Evolutionary conservation across 2,113 vertebrate genomes (phyloP).

Genomic region (Brienomyrus brachyistius): DNA sequence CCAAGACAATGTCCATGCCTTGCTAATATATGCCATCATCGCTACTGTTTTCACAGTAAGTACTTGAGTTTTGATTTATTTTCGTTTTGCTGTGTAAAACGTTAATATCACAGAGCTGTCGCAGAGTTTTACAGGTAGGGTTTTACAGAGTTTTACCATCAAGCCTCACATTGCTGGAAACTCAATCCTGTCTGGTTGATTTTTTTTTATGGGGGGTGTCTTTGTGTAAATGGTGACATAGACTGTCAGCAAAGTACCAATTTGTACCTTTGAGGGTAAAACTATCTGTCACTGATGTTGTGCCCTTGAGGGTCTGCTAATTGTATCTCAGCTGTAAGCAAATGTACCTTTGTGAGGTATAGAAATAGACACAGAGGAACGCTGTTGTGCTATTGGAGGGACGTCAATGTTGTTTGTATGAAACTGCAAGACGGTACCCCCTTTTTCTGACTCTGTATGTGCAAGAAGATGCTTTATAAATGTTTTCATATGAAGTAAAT

Average conservation of each 20-base stretch:
- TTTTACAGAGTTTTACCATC: background rate
- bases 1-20: conserved; percentile 79
- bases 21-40: conserved; percentile 82
- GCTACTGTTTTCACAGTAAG: conserved; percentile 88
- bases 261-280: background rate
- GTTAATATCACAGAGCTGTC: background rate
- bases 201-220: no score
- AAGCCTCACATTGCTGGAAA: background rate
- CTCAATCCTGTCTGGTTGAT: background rate
- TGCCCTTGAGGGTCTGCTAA: background rate
- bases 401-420: background rate
- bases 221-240: no score
- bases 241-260: background rate
- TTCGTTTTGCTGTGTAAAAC: background rate
- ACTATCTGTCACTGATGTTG: background rate
- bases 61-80: background rate
- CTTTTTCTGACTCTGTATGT: background rate
- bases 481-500: background rate
- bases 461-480: background rate
- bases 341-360: background rate
- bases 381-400: background rate
- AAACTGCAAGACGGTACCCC: background rate
- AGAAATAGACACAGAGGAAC: background rate
- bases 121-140: background rate
- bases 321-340: background rate